Percentiles rank a stretch among this genome's conserved stretches.
Evolutionary conservation across 2,888 invertebrate genomes (phyloP).

Genomic region (Catocala nupta): DNA sequence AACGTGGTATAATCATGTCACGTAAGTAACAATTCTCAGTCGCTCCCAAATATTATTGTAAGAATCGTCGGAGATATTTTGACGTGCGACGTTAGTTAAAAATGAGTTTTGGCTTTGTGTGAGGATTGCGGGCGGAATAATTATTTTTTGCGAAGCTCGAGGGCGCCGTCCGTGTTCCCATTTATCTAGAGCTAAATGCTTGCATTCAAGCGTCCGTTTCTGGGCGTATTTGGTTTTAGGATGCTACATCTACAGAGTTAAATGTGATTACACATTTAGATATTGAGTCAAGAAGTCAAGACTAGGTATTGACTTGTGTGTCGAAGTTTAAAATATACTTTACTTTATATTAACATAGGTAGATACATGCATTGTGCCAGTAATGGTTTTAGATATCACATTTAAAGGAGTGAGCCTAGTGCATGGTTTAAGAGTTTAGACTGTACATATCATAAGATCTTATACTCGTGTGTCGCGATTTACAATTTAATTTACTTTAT

Average conservation of each 20-base stretch:
- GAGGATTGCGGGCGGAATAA: conserved; percentile 66
- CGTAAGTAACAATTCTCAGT: conserved; percentile 37
- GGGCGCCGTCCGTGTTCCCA: conserved; percentile 63
- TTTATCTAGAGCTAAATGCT: conserved; percentile 72
- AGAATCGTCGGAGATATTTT: conserved; percentile 56
- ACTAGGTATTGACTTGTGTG: too few species aligned
- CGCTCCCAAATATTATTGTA: conserved; percentile 46
- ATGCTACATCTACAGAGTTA: conserved; percentile 18
- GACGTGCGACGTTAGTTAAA: conserved; percentile 63
- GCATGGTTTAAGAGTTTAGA: too few species aligned
- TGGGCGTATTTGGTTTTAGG: conserved; percentile 59
- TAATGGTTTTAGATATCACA: too few species aligned
- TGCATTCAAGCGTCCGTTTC: conserved; percentile 65
- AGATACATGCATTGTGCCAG: too few species aligned
- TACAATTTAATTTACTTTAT: too few species aligned
- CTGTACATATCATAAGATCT: too few species aligned
- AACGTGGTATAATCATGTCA: conserved; percentile 30
- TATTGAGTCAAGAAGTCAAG: too few species aligned
- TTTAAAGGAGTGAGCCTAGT: too few species aligned
- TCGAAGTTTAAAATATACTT: too few species aligned
- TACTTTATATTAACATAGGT: too few species aligned
- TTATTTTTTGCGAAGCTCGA: conserved; percentile 68
- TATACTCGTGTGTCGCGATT: too few species aligned
- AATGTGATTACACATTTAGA: too few species aligned
- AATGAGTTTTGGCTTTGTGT: conserved; percentile 68